A percentile compares a stretch with the other conserved stretches of the same genome.
These are phyloP conservation scores for Ochotona curzoniae DNA, from an alignment of 2,113 vertebrate species.

Conservation along the genomic window DNA sequence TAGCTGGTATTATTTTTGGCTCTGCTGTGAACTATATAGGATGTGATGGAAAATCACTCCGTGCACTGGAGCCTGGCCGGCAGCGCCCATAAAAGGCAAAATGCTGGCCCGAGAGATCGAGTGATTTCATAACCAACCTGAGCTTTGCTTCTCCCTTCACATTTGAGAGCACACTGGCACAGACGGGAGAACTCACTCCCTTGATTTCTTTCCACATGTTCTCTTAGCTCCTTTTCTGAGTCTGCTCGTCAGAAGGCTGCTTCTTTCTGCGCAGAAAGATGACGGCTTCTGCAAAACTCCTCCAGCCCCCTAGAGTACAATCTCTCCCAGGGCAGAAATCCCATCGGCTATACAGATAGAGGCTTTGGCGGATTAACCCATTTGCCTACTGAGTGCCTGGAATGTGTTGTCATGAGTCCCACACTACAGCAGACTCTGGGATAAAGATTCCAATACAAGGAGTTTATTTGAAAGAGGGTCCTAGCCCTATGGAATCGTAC, in stretches of 20 bases:
- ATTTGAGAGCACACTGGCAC: not conserved
- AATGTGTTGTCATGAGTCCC: not conserved
- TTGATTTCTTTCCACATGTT: not conserved
- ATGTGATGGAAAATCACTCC: constrained; percentile 51
- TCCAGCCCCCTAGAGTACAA: not conserved
- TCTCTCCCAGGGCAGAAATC: not conserved
- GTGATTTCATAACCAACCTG: constrained; percentile 67
- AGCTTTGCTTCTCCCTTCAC: not conserved
- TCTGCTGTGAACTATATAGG: constrained; percentile 56
- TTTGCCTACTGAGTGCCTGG: not conserved
- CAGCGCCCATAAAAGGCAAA: constrained; percentile 56
- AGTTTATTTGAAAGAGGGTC: not conserved
- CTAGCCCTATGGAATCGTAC: no score
- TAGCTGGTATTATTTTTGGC: constrained; percentile 49
- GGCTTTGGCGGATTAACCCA: not conserved
- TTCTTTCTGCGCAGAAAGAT: not conserved
- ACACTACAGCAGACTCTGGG: not conserved
- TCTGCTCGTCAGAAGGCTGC: not conserved
- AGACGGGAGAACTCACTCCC: not conserved
- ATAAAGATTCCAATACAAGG: not conserved
- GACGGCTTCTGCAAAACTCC: not conserved
- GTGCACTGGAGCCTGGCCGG: not conserved
- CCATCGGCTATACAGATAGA: not conserved
- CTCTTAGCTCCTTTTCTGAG: not conserved
- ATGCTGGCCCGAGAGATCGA: not conserved